phyloP scores from a whole-genome alignment of 2,797 vertebrate genomes.

The Chloroceryle inda region DNA sequence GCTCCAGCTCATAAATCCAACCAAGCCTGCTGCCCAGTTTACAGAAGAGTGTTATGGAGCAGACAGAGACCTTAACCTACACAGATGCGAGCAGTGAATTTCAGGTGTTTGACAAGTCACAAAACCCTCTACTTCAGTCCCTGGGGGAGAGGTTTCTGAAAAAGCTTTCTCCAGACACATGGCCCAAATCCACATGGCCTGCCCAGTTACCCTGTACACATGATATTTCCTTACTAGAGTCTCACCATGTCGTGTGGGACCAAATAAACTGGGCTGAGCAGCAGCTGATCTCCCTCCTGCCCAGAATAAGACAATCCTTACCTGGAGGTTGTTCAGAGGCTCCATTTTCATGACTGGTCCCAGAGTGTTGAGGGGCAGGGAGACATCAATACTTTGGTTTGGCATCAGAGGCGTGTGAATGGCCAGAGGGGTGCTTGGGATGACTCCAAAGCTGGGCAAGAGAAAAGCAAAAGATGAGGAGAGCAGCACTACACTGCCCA shows the following conservation, averaged over 20 bases:
- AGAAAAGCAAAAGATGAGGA: background rate
- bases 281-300: background rate
- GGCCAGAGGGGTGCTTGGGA: slow-evolving; percentile 93
- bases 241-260: background rate
- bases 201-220: fast-evolving
- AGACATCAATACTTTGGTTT: slow-evolving; percentile 95
- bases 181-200: background rate
- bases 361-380: slow-evolving; percentile 95
- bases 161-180: background rate
- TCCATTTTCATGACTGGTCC: slow-evolving; percentile 99
- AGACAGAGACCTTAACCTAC: background rate
- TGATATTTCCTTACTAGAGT: background rate
- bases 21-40: background rate
- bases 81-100: background rate
- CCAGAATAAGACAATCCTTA: slow-evolving; percentile 37
- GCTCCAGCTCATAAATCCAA: background rate
- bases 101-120: background rate
- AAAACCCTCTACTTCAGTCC: background rate
- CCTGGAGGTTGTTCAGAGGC: slow-evolving; percentile 98
- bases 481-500: background rate
- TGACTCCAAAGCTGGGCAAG: slow-evolving; percentile 90
- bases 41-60: background rate
- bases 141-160: background rate
- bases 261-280: background rate
- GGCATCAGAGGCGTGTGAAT: slow-evolving; percentile 97